Conservation (phyloP, 2,113 vertebrate species). For the Psophia crepitans region DNA sequence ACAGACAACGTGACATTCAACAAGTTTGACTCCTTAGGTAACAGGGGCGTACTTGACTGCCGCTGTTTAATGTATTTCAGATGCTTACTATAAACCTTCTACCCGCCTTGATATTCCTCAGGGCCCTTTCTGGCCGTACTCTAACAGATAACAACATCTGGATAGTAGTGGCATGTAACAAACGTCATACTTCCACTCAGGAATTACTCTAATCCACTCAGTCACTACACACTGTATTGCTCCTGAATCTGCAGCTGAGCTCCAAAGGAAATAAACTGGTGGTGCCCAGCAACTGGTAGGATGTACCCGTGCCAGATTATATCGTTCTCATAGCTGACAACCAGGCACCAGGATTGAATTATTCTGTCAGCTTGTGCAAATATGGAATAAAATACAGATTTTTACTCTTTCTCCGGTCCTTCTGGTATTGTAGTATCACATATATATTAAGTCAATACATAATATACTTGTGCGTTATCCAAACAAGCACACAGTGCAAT, state of each 20-base stretch:
- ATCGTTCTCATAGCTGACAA: neutral
- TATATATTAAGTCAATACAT: neutral
- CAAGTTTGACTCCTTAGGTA: conserved; percentile 50
- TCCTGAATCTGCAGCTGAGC: neutral
- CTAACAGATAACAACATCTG: neutral
- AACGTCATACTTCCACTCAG: neutral
- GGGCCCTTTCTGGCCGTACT: conserved; percentile 30
- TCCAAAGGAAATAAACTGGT: neutral
- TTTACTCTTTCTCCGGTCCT: neutral
- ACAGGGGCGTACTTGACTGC: conserved; percentile 3
- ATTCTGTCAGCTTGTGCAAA: neutral
- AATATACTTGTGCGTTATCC: neutral
- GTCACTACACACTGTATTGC: neutral
- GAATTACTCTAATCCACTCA: neutral
- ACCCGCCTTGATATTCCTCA: conserved; percentile 14
- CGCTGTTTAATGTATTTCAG: conserved; percentile 23
- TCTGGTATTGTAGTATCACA: neutral
- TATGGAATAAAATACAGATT: neutral
- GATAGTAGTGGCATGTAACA: neutral
- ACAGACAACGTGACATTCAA: conserved; percentile 69
- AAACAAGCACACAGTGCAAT: neutral
- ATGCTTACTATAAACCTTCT: conserved; percentile 18
- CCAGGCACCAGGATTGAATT: neutral
- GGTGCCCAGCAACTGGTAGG: neutral
- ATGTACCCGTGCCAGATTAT: fast-evolving